These are phyloP conservation scores for Lithophane ornitopus DNA, from an alignment of 2,888 invertebrate genomes.

Conservation along the genomic window DNA sequence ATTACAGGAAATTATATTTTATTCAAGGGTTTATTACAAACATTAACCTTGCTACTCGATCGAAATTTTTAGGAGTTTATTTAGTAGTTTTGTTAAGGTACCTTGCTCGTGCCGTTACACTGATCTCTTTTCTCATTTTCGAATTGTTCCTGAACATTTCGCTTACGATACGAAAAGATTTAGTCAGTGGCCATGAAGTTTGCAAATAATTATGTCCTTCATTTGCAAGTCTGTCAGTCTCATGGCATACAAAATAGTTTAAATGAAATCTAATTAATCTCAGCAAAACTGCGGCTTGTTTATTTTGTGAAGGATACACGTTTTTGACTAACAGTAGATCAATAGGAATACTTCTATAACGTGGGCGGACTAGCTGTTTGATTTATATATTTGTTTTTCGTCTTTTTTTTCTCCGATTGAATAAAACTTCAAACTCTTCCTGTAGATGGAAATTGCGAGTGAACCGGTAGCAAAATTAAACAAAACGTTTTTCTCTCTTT, in stretches of 20 bases:
- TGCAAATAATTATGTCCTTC: slow-evolving; percentile 2
- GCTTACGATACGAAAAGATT: background rate
- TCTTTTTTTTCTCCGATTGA: slow-evolving; percentile 1
- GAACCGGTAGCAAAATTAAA: slow-evolving; percentile 19
- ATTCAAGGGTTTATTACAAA: slow-evolving; percentile 46
- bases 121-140: background rate
- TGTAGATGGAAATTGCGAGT: slow-evolving; percentile 5
- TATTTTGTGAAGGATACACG: background rate
- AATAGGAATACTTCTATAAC: background rate
- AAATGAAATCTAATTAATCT: background rate
- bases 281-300: background rate
- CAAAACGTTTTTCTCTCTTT: slow-evolving; percentile 23
- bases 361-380: background rate
- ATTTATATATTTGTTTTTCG: background rate
- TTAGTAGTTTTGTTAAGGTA: slow-evolving; percentile 3
- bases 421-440: background rate
- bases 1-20: slow-evolving; percentile 64
- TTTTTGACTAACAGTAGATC: background rate
- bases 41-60: slow-evolving; percentile 39
- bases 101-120: background rate
- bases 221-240: background rate
- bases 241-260: background rate
- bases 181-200: background rate
- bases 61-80: slow-evolving; percentile 18
- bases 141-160: background rate